Conservation (phyloP, 2,113 vertebrate genomes). For the Heterotilapia buettikoferi region DNA sequence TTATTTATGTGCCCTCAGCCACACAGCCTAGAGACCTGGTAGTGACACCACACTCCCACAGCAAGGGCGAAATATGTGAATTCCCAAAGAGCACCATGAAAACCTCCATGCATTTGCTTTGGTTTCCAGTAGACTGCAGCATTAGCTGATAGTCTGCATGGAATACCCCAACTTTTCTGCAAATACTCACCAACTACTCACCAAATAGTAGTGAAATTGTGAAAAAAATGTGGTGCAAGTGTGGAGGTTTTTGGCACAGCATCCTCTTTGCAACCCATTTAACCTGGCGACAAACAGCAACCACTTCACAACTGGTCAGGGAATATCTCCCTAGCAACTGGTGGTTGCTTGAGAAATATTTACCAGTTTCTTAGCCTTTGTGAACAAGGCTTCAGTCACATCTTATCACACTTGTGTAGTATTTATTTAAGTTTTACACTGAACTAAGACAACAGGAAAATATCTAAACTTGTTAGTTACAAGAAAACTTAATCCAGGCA, state of each 20-base stretch:
- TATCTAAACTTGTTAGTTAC: neutral
- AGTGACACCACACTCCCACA: neutral
- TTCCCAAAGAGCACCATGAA: neutral
- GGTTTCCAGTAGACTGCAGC: fast-evolving
- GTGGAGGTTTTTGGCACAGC: neutral
- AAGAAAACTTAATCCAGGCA: neutral
- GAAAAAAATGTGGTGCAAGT: fast-evolving
- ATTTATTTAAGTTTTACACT: neutral
- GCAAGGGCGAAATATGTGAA: neutral
- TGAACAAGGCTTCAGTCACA: neutral
- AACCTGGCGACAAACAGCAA: fast-evolving
- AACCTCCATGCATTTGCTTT: neutral
- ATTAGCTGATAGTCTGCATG: neutral
- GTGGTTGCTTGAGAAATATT: neutral
- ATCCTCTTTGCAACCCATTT: neutral
- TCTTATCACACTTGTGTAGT: neutral
- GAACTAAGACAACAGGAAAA: neutral
- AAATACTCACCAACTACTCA: neutral
- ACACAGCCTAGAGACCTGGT: neutral
- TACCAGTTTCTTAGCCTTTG: neutral
- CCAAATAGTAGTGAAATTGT: neutral
- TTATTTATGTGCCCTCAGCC: neutral
- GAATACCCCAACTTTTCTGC: neutral
- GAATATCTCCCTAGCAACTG: neutral
- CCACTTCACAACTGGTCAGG: neutral